phyloP scores from a whole-genome alignment of 2,797 vertebrate genomes.

The Paramormyrops hopkinsi region DNA sequence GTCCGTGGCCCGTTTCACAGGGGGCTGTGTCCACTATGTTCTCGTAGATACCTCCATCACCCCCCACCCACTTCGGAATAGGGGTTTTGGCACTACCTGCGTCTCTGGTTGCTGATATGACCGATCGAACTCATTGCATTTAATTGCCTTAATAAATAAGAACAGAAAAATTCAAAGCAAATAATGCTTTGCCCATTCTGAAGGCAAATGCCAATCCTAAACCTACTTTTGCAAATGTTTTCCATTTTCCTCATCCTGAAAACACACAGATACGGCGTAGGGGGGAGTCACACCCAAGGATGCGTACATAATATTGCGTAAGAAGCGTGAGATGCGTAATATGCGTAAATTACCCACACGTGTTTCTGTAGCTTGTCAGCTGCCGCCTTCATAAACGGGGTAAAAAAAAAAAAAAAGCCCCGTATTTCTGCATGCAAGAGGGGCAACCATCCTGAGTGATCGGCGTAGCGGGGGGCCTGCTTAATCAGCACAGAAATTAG shows the following conservation, averaged over 20 bases:
- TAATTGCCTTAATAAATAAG: neutral
- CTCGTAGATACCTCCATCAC: neutral
- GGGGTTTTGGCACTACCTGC: neutral
- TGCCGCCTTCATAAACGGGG: neutral
- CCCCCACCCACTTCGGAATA: neutral
- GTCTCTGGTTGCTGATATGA: neutral
- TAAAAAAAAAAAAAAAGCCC: neutral
- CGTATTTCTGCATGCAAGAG: neutral
- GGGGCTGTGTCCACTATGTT: neutral
- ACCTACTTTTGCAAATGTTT: neutral
- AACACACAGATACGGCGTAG: neutral
- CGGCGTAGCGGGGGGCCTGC: neutral
- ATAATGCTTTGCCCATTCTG: neutral
- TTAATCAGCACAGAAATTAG: neutral
- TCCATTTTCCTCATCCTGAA: neutral
- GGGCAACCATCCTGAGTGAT: neutral
- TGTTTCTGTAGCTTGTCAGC: neutral
- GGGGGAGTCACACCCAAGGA: neutral
- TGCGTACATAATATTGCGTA: neutral
- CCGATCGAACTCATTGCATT: neutral
- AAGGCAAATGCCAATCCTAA: neutral
- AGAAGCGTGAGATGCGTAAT: neutral
- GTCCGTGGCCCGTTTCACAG: neutral
- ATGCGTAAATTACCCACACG: neutral
- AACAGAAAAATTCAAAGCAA: neutral